Evolutionary conservation across 2,888 invertebrate genomes (phyloP).

Genomic region (Plutella xylostella): DNA sequence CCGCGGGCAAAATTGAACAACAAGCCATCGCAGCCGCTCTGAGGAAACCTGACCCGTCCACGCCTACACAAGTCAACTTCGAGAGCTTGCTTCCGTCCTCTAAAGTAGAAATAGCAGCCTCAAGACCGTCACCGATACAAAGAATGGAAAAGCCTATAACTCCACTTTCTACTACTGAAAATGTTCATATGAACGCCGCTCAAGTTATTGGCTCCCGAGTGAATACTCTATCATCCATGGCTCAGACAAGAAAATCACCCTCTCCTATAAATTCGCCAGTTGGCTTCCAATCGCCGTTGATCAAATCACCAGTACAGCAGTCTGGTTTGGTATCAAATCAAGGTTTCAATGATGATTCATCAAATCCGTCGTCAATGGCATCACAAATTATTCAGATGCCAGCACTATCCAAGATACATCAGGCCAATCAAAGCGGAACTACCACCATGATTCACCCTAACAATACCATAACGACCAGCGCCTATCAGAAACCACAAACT

Average conservation of each 20-base stretch:
- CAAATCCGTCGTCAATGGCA: slow-evolving; percentile 31
- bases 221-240: slow-evolving; percentile 47
- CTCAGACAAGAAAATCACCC: slow-evolving; percentile 57
- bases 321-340: slow-evolving; percentile 49
- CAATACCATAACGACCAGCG: slow-evolving; percentile 46
- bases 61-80: slow-evolving; percentile 62
- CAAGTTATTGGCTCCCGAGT: slow-evolving; percentile 52
- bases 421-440: slow-evolving; percentile 28
- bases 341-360: slow-evolving; percentile 32
- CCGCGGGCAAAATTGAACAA: slow-evolving; percentile 58
- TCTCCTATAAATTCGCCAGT: slow-evolving; percentile 58
- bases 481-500: slow-evolving; percentile 45
- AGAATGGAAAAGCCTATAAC: slow-evolving; percentile 44
- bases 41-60: slow-evolving; percentile 53
- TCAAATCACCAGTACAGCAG: slow-evolving; percentile 58
- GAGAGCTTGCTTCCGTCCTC: slow-evolving; percentile 62
- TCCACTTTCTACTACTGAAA: slow-evolving; percentile 33
- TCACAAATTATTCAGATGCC: slow-evolving; percentile 67
- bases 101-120: slow-evolving; percentile 53
- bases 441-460: slow-evolving; percentile 49
- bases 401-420: slow-evolving; percentile 56
- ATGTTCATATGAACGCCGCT: slow-evolving; percentile 45
- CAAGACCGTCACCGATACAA: slow-evolving; percentile 49
- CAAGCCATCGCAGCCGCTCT: slow-evolving; percentile 53
- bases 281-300: slow-evolving; percentile 38